Base-by-base conservation (phyloP, 2,888 invertebrate species). In the Diadegma fenestrale region DNA sequence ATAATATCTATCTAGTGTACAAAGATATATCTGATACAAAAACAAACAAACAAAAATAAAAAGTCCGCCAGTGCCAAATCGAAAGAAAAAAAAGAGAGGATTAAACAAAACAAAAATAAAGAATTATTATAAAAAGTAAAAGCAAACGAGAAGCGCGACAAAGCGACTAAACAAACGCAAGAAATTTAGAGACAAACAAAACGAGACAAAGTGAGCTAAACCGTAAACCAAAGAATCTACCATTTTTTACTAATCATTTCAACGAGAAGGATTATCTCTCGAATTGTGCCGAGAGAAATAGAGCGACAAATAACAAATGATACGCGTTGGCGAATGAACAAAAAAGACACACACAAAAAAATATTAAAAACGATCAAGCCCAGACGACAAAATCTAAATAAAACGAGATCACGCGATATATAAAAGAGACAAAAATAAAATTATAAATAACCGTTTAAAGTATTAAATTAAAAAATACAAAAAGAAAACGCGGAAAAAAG, bases 51-150 rank as follows among this genome's bases (percentile, higher is more conserved):
- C 61, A 90, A 87, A 89, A n/a, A n/a, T n/a, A n/a, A n/a, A 90
- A 90, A 92, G 90, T 93, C 94, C 94, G 93, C 90, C 93, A 94
- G 94, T 94, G 94, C 94, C 94, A 94, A 94, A 94, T 92, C 91
- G 82, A 89, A 88, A 88, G 90, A 87, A 88, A 89, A 86, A 84
- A 85, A 87, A 86, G 76, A 85, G 85, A 86, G 87, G 81, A 87
- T 87, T 89, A 87, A 89, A 86, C 71, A 84, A 84, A n/a, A n/a
- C n/a, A n/a, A 37, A 80, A 85, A 80, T 63, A 82, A 87, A 87
- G 78, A 80, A 83, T 85, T 85, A 86, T 85, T 81, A 82, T 87
- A 75, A 77, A 73, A 68, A 69, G 69, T 66, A 63, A 82, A 78
- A 54, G 58, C 30, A 64, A 68, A 86, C 85, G 72, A 61, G 33